These are phyloP conservation scores for Agonopterix heracliana DNA, from an alignment of 2,888 invertebrate species.

Conservation along the genomic window DNA sequence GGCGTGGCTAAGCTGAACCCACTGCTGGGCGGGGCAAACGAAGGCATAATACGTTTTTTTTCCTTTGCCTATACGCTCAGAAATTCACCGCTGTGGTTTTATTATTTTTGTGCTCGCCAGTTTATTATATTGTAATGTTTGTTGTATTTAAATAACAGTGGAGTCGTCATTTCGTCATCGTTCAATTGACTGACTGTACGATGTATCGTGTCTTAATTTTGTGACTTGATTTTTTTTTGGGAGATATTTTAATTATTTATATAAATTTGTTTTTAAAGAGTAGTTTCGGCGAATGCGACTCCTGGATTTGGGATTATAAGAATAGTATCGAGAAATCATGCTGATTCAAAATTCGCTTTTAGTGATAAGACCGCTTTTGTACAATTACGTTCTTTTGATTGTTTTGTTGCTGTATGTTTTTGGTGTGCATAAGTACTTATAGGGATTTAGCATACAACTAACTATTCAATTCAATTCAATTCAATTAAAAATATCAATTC, in stretches of 20 bases:
- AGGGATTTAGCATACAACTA: too few relatives aligned
- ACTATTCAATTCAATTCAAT: too few relatives aligned
- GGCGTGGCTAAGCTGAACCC: constrained; percentile 46
- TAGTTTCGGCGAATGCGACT: background rate
- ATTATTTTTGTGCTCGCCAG: constrained; percentile 38
- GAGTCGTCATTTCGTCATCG: constrained; percentile 49
- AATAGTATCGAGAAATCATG: background rate
- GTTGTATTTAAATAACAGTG: constrained; percentile 54
- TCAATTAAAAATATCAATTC: too few relatives aligned
- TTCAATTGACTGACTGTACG: constrained; percentile 24
- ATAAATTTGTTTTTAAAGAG: background rate
- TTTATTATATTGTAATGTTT: constrained; percentile 69
- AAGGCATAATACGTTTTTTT: constrained; percentile 29
- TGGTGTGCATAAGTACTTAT: too few relatives aligned
- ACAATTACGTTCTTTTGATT: too few relatives aligned
- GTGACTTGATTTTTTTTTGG: constrained; percentile 19
- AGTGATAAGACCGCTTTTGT: too few relatives aligned
- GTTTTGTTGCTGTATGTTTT: too few relatives aligned
- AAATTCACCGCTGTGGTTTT: constrained; percentile 39
- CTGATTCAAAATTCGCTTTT: background rate
- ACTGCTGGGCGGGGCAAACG: constrained; percentile 39
- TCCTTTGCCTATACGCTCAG: constrained; percentile 40
- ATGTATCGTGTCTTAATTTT: constrained; percentile 47
- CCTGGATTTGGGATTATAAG: background rate
- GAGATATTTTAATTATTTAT: background rate